Base-by-base conservation (phyloP, 1,140 invertebrate species). In the Drosophila ohnishii region DNA sequence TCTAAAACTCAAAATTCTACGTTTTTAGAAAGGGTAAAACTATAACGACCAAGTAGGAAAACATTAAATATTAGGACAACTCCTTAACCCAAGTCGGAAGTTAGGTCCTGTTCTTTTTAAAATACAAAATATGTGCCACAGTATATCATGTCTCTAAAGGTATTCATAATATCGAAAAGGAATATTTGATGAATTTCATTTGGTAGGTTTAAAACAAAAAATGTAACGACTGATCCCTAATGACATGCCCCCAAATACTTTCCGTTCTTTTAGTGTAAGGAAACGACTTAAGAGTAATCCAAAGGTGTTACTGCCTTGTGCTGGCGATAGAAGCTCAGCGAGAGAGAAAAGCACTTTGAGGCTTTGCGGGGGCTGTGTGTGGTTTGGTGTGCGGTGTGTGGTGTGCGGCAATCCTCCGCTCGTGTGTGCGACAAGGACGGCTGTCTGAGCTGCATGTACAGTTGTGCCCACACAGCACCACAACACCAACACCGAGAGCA, bases 381-480 rank as follows among this genome's bases (percentile, higher is more conserved):
- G 66, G 48, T 32, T 16, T 58, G 62, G 53, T 11, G 28, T 61
- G 32, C 45, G 40, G 55, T 47, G 58, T 63, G 35, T 42, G 64
- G 57, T 72, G 69, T 58, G 22, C 50, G 40, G 19, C 71, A 47
- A 34, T 75, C 69, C 45, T 37, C 72, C 19, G 53, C 37, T 44
- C 55, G 47, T 73, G 58, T 35, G 82, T 64, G 48, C 47, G 62
- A 87, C 57, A 58, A 50, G 57, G 84, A 74, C 72, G 75, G 84
- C 79, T 74, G 67, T 65, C 65, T 76, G 84, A 70, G 50, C 69
- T 60, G 66, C 65, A 65, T 86, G 83, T 76, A 88, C 84, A 83
- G 80, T 83, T 87, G 79, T 81, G 80, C 83, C 86, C 84, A 87
- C 84, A 88, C 47, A 65, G 40, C 35, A 75, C 70, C 63, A 85